Percentiles rank a stretch among this genome's conserved stretches.
phyloP scores from a whole-genome alignment of 2,888 invertebrate genomes.

The Microplitis manilae region DNA sequence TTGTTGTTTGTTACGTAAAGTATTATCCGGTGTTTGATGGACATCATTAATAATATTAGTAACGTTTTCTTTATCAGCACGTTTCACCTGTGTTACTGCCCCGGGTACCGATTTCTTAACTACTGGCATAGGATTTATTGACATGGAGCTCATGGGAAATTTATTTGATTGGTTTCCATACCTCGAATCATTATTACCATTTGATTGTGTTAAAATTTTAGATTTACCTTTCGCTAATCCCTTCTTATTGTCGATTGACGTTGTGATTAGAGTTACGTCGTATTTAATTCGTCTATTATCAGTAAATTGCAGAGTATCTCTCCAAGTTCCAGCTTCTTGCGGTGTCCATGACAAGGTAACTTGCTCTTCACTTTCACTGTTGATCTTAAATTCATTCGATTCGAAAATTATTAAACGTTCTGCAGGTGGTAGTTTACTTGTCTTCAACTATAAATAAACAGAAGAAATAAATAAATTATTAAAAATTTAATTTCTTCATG shows the following conservation, averaged over 20 bases:
- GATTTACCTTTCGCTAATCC: constrained; percentile 34
- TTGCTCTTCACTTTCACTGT: constrained; percentile 73
- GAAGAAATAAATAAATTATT: neutral
- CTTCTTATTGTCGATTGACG: constrained; percentile 43
- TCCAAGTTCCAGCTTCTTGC: constrained; percentile 74
- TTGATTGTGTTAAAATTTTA: constrained; percentile 39
- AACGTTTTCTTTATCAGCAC: constrained; percentile 23
- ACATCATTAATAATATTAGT: neutral
- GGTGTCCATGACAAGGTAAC: constrained; percentile 80
- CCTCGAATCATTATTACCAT: constrained; percentile 25
- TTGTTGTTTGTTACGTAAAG: neutral
- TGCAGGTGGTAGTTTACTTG: constrained; percentile 74
- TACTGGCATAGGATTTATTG: neutral
- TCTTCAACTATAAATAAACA: constrained; percentile 57
- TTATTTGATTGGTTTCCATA: neutral
- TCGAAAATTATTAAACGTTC: constrained; percentile 76
- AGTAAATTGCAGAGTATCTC: constrained; percentile 77
- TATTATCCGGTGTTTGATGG: neutral
- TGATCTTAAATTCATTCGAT: constrained; percentile 74
- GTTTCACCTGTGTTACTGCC: neutral
- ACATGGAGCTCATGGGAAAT: too few species aligned
- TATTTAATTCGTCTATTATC: constrained; percentile 79
- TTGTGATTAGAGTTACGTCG: constrained; percentile 74
- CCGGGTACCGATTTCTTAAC: neutral
- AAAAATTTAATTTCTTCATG: neutral